phyloP scores from a whole-genome alignment of 2,797 vertebrate genomes.

The Halcyon smyrnensis region DNA sequence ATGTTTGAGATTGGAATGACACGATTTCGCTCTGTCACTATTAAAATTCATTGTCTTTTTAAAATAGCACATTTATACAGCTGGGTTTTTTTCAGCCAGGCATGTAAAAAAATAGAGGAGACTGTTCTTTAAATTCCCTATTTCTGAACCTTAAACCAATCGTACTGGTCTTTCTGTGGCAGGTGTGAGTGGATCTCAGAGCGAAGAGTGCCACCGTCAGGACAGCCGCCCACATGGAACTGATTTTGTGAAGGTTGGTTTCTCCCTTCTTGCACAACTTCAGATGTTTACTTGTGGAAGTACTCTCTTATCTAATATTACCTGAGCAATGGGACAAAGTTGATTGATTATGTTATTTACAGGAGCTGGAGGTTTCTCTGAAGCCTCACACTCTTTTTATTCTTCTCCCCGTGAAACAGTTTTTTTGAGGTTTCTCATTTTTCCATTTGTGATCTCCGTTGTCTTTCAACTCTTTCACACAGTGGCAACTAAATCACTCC shows the following conservation, averaged over 20 bases:
- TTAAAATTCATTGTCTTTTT: constrained; percentile 17
- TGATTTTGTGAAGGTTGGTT: not conserved
- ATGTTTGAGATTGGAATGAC: not conserved
- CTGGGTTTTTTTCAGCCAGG: not conserved
- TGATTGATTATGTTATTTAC: not conserved
- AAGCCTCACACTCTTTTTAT: not conserved
- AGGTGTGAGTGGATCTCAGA: constrained; percentile 13
- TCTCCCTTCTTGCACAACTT: not conserved
- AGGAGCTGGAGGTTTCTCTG: not conserved
- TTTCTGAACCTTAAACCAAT: not conserved
- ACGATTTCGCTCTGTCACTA: not conserved
- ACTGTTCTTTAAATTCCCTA: not conserved
- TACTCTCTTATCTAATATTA: not conserved
- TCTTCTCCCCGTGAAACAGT: not conserved
- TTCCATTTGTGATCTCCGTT: not conserved
- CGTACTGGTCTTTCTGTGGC: not conserved
- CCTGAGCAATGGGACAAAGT: not conserved
- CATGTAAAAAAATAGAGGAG: not conserved
- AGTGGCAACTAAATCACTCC: not conserved
- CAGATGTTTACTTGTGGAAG: not conserved
- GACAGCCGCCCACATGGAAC: not conserved
- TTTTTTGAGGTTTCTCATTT: not conserved
- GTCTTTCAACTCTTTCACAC: not conserved
- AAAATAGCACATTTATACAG: not conserved
- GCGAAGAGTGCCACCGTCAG: constrained; percentile 59